Conservation (phyloP, 2,113 vertebrate genomes). For the Otocyon megalotis region DNA sequence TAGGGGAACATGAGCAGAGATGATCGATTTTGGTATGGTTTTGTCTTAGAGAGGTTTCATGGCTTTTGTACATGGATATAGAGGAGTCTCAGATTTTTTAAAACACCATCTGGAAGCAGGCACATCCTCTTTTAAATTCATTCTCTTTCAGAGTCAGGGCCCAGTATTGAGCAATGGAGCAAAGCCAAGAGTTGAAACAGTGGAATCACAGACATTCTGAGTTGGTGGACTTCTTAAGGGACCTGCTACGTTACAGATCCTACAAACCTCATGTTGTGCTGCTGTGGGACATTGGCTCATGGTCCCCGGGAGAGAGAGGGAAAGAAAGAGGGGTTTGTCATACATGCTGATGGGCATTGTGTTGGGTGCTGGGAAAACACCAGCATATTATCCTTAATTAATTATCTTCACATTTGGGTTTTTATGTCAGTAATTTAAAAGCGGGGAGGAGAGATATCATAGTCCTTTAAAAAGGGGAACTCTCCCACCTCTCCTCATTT, state of each 20-base stretch:
- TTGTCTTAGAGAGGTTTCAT: not conserved
- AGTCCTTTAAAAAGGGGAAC: not conserved
- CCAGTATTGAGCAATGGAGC: not conserved
- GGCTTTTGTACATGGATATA: not conserved
- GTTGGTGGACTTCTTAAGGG: not conserved
- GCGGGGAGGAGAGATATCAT: not conserved
- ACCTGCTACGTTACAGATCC: not conserved
- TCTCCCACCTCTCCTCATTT: not conserved
- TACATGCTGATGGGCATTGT: not conserved
- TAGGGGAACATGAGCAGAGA: not conserved
- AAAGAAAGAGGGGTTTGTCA: not conserved
- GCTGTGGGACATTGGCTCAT: not conserved
- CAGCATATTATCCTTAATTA: not conserved
- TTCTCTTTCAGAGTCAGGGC: not conserved
- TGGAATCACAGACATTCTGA: not conserved
- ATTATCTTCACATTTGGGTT: not conserved
- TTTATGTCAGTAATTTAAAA: conserved; percentile 5
- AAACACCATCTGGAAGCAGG: not conserved
- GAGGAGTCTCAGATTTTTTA: not conserved
- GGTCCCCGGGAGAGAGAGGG: not conserved
- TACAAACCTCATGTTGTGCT: not conserved
- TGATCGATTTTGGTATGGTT: not conserved
- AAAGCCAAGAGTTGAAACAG: not conserved
- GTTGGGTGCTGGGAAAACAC: not conserved
- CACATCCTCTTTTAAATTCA: not conserved